Base-by-base conservation (phyloP, 2,113 vertebrate genomes). In the Tragelaphus scriptus region DNA sequence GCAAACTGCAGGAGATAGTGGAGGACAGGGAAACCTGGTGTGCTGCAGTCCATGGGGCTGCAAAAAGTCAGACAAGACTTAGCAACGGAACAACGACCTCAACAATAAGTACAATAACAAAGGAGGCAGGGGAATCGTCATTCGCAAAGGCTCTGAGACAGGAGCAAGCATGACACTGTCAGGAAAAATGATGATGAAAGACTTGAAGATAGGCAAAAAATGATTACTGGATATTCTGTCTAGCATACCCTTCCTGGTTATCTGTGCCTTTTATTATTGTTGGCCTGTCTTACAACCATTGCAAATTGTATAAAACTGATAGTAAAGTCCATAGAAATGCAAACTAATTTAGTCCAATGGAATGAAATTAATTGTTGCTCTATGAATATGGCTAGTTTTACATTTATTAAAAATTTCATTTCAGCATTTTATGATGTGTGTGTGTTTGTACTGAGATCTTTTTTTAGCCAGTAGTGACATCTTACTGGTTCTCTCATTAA, bases 281-380 rank as follows among this genome's bases (percentile, higher is more conserved):
- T 93, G 49, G 63, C 59, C 91, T 94, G 21, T 19, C 96, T 90
- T 47, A 58, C 15, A 77, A 47, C 90, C 91, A 55, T 10, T 56
- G 11, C 90, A 95, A 89, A n/a, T 68, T 90, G 36, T 40, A 94
- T 55, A 97, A 97, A 97, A 82, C n/a, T 79, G 40, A 89, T n/a
- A 71, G 32, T 65, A 55, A 55, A 47, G 47, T 53, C 79, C 71
- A 56, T 28, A 88, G 68, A 97, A 91, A 97, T 47, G 16, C 77
- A 97, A 95, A 92, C 88, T 95, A 86, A 94, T 88, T 94, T 96
- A 91, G 25, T 84, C 84, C 56, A 71, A 26, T 23, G 30, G 61
- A 91, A 63, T 86, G 7, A 56, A 96, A 91, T n/a, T 90, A 25
- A 93, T 71, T 86, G 55, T 89, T 88, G 14, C 9, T 49, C 79